These are phyloP conservation scores for Oostethus manadensis DNA, from an alignment of 2,113 vertebrate genomes.

Conservation along the genomic window DNA sequence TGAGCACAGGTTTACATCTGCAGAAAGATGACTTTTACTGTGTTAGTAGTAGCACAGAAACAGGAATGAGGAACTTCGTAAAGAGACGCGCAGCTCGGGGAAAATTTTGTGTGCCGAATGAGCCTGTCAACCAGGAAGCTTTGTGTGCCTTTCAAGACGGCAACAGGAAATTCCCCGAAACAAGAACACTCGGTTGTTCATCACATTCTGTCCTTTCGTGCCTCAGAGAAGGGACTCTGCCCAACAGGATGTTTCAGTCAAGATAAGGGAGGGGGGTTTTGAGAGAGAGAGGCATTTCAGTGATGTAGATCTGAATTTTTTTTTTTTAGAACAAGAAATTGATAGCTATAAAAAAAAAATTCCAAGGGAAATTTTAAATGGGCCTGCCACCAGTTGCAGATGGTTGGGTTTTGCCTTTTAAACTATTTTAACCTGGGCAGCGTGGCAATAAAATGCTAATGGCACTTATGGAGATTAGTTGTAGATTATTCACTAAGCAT, in stretches of 20 bases:
- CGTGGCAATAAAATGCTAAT: no score
- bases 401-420: no score
- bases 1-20: no score
- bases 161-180: constrained; percentile 62
- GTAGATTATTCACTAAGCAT: no score
- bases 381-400: neutral
- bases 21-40: neutral
- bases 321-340: neutral
- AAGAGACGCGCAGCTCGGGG: neutral
- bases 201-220: constrained; percentile 36
- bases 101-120: constrained; percentile 17
- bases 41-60: neutral
- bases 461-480: no score
- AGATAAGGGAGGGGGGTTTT: neutral
- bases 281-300: constrained; percentile 15
- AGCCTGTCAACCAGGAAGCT: constrained; percentile 42
- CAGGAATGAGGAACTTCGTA: constrained; percentile 31
- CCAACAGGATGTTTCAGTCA: constrained; percentile 32
- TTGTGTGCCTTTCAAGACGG: constrained; percentile 27
- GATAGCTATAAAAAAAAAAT: no score
- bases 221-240: constrained; percentile 27
- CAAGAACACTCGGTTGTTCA: constrained; percentile 40
- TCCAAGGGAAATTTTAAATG: no score
- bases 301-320: neutral
- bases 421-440: no score